These are phyloP conservation scores for Anagrus nilaparvatae DNA, from an alignment of 1,140 invertebrate genomes.

Conservation along the genomic window DNA sequence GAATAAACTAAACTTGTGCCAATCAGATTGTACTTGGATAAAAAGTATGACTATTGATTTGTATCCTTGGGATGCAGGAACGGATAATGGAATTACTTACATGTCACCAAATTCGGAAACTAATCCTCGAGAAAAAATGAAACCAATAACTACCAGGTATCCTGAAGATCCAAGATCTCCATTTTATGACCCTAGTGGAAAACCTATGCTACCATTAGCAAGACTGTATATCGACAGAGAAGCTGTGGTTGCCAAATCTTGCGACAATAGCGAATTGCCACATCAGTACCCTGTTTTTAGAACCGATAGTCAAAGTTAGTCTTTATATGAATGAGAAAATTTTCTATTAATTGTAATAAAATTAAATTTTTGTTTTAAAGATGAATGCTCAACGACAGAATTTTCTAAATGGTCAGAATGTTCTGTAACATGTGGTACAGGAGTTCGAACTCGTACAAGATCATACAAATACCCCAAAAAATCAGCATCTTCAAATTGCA, in stretches of 20 bases:
- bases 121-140: conserved; percentile 77
- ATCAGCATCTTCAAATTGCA: conserved; percentile 66
- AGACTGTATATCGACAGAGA: conserved; percentile 60
- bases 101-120: conserved; percentile 83
- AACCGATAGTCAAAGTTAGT: too few species aligned
- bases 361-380: conserved; percentile 43
- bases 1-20: conserved; percentile 76
- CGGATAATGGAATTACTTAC: conserved; percentile 86
- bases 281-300: too few species aligned
- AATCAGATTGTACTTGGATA: conserved; percentile 81
- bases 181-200: conserved; percentile 73
- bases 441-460: conserved; percentile 67
- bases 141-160: conserved; percentile 57
- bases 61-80: conserved; percentile 91
- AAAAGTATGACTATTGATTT: conserved; percentile 70
- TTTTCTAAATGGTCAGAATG: conserved; percentile 70
- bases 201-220: conserved; percentile 73
- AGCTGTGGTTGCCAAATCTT: conserved; percentile 59
- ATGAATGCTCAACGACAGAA: conserved; percentile 66
- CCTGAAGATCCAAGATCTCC: conserved; percentile 82
- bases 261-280: conserved; percentile 56
- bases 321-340: too few species aligned
- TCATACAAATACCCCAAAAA: conserved; percentile 67
- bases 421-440: conserved; percentile 82
- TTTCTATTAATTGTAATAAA: too few species aligned